Evolutionary conservation across 1,140 invertebrate genomes (phyloP), one percentile per base, ranked within the genome.

Genomic region (Saccostrea echinata): DNA sequence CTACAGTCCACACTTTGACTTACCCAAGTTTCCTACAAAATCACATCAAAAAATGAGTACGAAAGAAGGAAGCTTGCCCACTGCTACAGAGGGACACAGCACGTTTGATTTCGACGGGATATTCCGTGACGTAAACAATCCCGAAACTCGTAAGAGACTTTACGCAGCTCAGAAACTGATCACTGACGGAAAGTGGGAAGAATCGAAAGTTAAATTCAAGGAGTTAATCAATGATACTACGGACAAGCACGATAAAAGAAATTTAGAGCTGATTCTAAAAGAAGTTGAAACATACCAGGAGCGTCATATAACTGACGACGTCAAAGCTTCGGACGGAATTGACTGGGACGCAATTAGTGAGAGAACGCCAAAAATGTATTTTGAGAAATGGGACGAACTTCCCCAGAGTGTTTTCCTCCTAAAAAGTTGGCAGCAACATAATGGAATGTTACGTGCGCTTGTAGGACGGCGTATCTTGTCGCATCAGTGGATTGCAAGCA

Each of bases 361-460:
- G 3, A 86, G 91, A 3, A 84, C 81, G 24, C 85, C 90, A 13
- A 61, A 88, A 52, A 90, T 87, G 35, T 90, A 90, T 71, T 91
- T 89, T 57, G 91, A 92, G 87, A 90, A 87, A 33, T 89, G 52
- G 30, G 88, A 92, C 21, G 91, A 92, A 35, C 76, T 91, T 33
- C 90, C 91, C 12, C 91, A 92, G 82, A 92, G 91, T 84, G 81
- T 92, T 9, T 91, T 92, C 83, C 55, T 90, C 21, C 81, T 92
- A 11, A 88, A 88, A 71, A 84, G 87, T 55, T 89, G 86, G 85
- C 33, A 85, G 64, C 55, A 80, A n/a, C 68, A 84, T 43, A 57
- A 88, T 81, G 80, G 64, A 21, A 57, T 76, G 53, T 24, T 87
- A 1, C 83, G 85, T 8, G 83, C 90, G 3, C 57, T 91, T 21